Conservation (phyloP, 2,888 invertebrate genomes). For the Melieria omissa region DNA sequence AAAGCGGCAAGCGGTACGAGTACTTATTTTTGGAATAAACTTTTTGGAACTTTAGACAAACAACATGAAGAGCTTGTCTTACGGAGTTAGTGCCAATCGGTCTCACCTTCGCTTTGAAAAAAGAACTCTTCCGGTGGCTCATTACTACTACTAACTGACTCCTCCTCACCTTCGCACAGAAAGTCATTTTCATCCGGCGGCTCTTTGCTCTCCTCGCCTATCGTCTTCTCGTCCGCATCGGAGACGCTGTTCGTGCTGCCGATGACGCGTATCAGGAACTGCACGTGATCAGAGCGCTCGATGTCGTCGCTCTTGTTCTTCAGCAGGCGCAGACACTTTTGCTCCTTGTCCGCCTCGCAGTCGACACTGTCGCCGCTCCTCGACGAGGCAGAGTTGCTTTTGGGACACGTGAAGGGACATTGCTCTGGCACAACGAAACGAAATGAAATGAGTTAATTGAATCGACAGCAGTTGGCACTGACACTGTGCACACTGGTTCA, state of each 20-base stretch:
- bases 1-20: not conserved
- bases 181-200: constrained; percentile 64
- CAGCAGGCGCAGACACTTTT: constrained; percentile 61
- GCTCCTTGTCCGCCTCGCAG: constrained; percentile 57
- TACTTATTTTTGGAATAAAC: not conserved
- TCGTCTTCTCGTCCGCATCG: constrained; percentile 72
- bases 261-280: constrained; percentile 87
- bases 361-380: constrained; percentile 51
- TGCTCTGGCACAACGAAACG: constrained; percentile 27
- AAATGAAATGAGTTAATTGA: not conserved
- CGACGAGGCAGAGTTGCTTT: constrained; percentile 45
- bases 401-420: constrained; percentile 47
- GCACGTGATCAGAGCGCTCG: constrained; percentile 83
- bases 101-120: constrained; percentile 57
- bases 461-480: no score
- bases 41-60: not conserved
- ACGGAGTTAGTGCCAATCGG: no score
- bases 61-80: not conserved
- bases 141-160: constrained; percentile 41
- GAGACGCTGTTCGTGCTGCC: constrained; percentile 56
- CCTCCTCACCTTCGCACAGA: constrained; percentile 60
- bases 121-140: constrained; percentile 64
- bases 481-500: no score
- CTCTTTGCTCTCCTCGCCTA: constrained; percentile 57
- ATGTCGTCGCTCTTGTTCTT: constrained; percentile 67